These are phyloP conservation scores for Misgurnus mizolepis DNA, from an alignment of 2,113 vertebrate species.

Conservation along the genomic window DNA sequence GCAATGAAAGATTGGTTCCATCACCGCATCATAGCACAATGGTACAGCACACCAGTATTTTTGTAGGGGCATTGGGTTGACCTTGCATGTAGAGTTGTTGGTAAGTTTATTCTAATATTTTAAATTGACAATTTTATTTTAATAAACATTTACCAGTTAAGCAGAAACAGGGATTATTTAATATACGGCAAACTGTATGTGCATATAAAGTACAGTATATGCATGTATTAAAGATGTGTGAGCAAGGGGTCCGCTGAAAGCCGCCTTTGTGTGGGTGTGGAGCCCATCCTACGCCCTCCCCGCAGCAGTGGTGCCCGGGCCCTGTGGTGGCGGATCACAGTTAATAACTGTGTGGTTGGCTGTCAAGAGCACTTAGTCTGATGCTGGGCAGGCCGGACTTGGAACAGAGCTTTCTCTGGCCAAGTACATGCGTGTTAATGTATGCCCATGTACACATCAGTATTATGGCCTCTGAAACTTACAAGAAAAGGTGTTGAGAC, in stretches of 20 bases:
- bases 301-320: conserved; percentile 60
- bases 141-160: background rate
- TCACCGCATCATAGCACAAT: background rate
- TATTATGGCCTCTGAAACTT: conserved; percentile 21
- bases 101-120: background rate
- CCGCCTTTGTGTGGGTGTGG: conserved; percentile 74
- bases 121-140: background rate
- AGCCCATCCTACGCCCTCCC: conserved; percentile 67
- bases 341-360: conserved; percentile 79
- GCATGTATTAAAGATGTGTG: conserved; percentile 62
- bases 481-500: background rate
- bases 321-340: conserved; percentile 76
- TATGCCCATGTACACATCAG: conserved; percentile 22
- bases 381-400: conserved; percentile 74
- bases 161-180: background rate
- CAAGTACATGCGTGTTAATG: background rate
- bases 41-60: background rate
- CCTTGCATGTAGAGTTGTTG: background rate
- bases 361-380: conserved; percentile 81
- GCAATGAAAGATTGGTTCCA: background rate
- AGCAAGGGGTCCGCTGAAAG: conserved; percentile 68
- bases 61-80: background rate
- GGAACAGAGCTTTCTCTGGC: conserved; percentile 66
- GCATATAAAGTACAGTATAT: conserved; percentile 61
- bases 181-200: conserved; percentile 40